Evolutionary conservation across 2,113 vertebrate genomes (phyloP).

Genomic region (Lamprotornis superbus): DNA sequence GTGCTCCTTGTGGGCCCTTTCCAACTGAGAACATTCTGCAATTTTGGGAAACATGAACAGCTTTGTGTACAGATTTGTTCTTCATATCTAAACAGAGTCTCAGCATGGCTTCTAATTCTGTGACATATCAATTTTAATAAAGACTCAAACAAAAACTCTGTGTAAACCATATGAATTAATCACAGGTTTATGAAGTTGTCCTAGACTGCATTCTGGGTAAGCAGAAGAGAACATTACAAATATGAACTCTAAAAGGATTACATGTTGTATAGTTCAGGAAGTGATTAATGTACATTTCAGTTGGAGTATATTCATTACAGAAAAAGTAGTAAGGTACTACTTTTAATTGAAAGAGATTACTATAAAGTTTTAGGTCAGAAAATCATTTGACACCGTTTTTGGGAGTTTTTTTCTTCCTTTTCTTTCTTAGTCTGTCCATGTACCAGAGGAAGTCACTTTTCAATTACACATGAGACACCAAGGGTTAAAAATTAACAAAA

Average conservation of each 20-base stretch:
- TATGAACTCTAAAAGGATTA: not conserved
- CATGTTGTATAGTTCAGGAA: not conserved
- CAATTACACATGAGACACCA: not conserved
- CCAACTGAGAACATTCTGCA: not conserved
- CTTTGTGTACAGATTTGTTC: not conserved
- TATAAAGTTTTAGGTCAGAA: not conserved
- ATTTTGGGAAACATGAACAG: not conserved
- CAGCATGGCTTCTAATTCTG: not conserved
- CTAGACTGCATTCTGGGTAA: not conserved
- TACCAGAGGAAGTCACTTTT: not conserved
- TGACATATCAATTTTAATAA: not conserved
- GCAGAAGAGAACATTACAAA: not conserved
- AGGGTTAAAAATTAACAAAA: not conserved
- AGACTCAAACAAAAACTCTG: not conserved
- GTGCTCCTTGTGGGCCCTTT: not conserved
- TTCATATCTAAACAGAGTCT: not conserved
- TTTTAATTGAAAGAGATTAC: not conserved
- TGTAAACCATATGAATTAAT: slow-evolving; percentile 5
- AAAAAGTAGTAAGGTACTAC: not conserved
- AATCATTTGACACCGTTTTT: not conserved
- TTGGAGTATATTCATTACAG: not conserved
- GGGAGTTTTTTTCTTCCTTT: rapidly evolving
- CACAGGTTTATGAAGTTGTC: not conserved
- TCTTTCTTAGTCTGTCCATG: not conserved
- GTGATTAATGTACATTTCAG: not conserved